Conservation (phyloP, 2,113 vertebrate species). For the Datnioides undecimradiatus region DNA sequence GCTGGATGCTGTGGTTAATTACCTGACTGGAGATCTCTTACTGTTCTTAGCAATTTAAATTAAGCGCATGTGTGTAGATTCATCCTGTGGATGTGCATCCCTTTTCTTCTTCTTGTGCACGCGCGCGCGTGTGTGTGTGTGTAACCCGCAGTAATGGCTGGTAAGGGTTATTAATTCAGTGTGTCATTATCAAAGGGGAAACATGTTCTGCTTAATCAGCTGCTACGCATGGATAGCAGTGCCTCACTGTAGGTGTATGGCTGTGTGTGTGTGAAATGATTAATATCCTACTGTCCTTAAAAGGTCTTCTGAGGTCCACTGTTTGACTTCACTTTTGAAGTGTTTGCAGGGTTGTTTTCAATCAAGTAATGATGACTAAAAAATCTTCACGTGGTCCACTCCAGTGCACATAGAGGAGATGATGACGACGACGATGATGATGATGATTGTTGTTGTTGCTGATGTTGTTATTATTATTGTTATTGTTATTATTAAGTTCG, state of each 20-base stretch:
- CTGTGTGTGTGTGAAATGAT: not conserved
- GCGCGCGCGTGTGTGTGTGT: not conserved
- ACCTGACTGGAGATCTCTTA: conserved; percentile 1
- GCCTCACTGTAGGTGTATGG: not conserved
- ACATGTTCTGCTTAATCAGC: conserved; percentile 27
- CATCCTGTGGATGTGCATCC: not conserved
- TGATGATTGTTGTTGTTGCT: no score
- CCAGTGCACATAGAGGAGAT: not conserved
- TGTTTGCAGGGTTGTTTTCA: no score
- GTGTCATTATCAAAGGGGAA: conserved; percentile 2
- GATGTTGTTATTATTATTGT: no score
- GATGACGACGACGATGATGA: no score
- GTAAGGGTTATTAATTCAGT: conserved; percentile 14
- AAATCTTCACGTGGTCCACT: not conserved
- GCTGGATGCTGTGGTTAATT: not conserved
- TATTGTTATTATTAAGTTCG: no score
- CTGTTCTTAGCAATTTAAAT: conserved; percentile 18
- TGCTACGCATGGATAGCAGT: not conserved
- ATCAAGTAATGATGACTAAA: not conserved
- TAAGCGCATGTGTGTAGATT: not conserved
- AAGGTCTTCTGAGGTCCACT: not conserved
- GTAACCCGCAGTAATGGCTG: not conserved
- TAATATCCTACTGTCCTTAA: not conserved
- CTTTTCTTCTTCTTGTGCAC: not conserved
- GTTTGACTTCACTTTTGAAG: not conserved